Conservation (phyloP, 1,140 invertebrate species). For the Brachionus manjavacas region DNA sequence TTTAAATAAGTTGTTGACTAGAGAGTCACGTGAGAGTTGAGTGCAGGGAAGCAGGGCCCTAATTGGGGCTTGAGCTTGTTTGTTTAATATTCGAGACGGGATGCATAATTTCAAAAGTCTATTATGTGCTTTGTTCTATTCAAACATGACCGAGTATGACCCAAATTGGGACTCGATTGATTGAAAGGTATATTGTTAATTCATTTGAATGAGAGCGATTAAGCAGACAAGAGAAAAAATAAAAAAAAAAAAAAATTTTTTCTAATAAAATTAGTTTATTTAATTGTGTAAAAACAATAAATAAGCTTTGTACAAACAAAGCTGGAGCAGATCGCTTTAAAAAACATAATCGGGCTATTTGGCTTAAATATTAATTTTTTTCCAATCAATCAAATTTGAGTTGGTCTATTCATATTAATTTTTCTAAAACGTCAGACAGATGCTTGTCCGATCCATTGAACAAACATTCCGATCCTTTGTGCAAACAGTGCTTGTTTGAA, state of each 20-base stretch:
- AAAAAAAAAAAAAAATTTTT: background rate
- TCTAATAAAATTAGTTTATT: background rate
- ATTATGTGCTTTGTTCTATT: background rate
- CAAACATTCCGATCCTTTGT: background rate
- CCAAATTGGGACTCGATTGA: background rate
- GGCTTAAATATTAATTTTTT: background rate
- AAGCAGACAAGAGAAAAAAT: background rate
- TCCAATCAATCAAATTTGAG: background rate
- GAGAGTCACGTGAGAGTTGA: background rate
- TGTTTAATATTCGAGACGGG: background rate
- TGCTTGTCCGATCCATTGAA: background rate
- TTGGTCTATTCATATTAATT: background rate
- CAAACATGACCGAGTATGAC: background rate
- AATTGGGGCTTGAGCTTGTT: background rate
- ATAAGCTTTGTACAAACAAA: background rate
- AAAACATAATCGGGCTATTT: background rate
- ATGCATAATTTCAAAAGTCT: background rate
- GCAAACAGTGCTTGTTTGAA: background rate
- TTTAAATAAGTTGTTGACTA: too few species aligned
- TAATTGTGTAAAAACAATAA: slow-evolving; percentile 6
- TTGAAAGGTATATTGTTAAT: background rate
- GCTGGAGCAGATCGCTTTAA: background rate
- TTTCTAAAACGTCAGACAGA: background rate
- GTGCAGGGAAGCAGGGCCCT: background rate
- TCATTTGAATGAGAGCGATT: background rate